Evolutionary conservation across 1,140 invertebrate species (phyloP).

Genomic region (Phymastichus coffea): DNA sequence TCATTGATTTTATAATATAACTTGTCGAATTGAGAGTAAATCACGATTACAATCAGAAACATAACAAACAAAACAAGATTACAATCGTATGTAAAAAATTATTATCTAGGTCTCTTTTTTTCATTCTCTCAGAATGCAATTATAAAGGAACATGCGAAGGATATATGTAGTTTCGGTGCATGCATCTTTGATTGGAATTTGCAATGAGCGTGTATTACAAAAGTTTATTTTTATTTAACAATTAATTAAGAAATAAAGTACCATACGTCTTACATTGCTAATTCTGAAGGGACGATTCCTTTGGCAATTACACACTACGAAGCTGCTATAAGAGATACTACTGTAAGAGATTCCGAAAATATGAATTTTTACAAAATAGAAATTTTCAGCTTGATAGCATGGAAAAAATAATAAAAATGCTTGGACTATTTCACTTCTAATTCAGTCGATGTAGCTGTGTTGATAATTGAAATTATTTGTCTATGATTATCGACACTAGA

Average conservation of each 20-base stretch:
- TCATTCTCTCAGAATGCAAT: no score
- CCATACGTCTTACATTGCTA: slow-evolving; percentile 7
- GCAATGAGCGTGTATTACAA: background rate
- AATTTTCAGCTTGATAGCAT: no score
- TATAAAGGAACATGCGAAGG: background rate
- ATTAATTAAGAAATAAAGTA: no score
- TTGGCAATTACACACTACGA: background rate
- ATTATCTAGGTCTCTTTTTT: background rate
- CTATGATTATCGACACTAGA: no score
- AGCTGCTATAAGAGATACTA: no score
- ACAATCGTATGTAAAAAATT: background rate
- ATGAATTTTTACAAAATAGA: no score
- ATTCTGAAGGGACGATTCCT: background rate
- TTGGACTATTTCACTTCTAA: background rate
- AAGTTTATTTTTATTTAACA: no score
- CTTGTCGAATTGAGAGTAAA: background rate
- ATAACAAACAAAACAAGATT: background rate
- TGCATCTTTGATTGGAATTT: background rate
- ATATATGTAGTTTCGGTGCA: background rate
- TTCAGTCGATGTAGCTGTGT: background rate
- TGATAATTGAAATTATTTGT: no score
- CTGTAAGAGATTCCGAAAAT: no score
- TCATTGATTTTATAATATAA: background rate
- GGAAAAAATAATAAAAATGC: background rate
- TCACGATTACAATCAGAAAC: background rate